Conservation (phyloP, 2,113 vertebrate genomes). For the Barnardius zonarius region DNA sequence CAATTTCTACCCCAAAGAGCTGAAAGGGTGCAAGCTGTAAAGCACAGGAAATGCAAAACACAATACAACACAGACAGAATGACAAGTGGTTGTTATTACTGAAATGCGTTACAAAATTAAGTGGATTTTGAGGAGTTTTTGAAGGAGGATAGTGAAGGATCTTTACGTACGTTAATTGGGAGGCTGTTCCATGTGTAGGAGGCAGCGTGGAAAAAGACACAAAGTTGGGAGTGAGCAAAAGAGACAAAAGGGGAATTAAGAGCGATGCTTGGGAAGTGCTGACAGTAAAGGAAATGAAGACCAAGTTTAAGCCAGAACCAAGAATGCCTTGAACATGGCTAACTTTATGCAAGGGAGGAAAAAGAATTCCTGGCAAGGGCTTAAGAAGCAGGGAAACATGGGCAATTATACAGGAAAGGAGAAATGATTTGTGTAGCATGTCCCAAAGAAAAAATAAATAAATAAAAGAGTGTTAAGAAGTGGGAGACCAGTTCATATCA, state of each 20-base stretch:
- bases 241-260: constrained; percentile 65
- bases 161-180: constrained; percentile 72
- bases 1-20: background rate
- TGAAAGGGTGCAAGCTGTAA: constrained; percentile 43
- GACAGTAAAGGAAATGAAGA: constrained; percentile 32
- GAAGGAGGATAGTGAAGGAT: constrained; percentile 68
- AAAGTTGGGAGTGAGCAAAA: constrained; percentile 73
- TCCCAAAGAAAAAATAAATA: background rate
- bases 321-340: constrained; percentile 11
- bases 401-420: constrained; percentile 28
- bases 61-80: constrained; percentile 61
- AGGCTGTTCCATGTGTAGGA: constrained; percentile 72
- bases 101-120: constrained; percentile 50
- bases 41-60: constrained; percentile 56
- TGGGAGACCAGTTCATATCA: background rate
- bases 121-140: constrained; percentile 58
- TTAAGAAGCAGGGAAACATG: constrained; percentile 34
- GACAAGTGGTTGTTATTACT: constrained; percentile 44
- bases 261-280: constrained; percentile 55
- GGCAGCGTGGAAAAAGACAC: constrained; percentile 75
- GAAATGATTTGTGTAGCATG: constrained; percentile 37
- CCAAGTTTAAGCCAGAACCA: constrained; percentile 55
- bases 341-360: constrained; percentile 12
- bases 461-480: background rate
- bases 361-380: constrained; percentile 23